A percentile compares a stretch with the other conserved stretches of the same genome.
Conservation (phyloP, 1,140 invertebrate species). For the Plodia interpunctella region DNA sequence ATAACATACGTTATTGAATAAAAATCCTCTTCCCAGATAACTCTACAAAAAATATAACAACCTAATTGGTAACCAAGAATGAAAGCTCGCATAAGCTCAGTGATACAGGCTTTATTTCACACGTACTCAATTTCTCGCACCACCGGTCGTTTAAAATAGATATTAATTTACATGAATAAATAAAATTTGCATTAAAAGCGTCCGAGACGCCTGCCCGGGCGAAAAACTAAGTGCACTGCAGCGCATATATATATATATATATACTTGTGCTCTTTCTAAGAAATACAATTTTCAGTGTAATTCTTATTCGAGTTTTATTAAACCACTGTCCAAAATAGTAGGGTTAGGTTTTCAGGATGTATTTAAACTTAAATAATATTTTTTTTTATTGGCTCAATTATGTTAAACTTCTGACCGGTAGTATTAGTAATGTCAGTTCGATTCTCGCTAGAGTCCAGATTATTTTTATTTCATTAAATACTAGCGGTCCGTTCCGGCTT, state of each 20-base stretch:
- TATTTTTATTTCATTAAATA: too few species aligned
- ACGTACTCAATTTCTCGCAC: constrained; percentile 74
- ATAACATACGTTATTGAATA: too few species aligned
- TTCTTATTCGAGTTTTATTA: too few species aligned
- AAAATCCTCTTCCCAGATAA: not conserved
- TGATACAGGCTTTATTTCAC: constrained; percentile 60
- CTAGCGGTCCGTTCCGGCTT: too few species aligned
- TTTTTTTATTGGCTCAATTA: too few species aligned
- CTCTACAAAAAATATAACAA: constrained; percentile 4
- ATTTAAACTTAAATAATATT: too few species aligned
- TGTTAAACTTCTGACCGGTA: too few species aligned
- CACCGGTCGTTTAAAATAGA: constrained; percentile 69
- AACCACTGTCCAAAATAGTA: too few species aligned
- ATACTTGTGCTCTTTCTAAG: not conserved
- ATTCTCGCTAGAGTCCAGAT: too few species aligned
- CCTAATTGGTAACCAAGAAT: constrained; percentile 46
- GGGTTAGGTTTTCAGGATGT: too few species aligned
- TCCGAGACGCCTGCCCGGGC: constrained; percentile 33
- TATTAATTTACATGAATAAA: constrained; percentile 77
- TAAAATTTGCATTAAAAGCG: constrained; percentile 75
- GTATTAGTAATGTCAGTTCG: too few species aligned
- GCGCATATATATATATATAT: not conserved
- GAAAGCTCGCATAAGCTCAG: constrained; percentile 47
- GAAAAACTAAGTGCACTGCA: constrained; percentile 2
- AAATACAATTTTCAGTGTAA: too few species aligned